Conservation (phyloP, 2,797 vertebrate genomes). For the Sebastes hopkinsi region DNA sequence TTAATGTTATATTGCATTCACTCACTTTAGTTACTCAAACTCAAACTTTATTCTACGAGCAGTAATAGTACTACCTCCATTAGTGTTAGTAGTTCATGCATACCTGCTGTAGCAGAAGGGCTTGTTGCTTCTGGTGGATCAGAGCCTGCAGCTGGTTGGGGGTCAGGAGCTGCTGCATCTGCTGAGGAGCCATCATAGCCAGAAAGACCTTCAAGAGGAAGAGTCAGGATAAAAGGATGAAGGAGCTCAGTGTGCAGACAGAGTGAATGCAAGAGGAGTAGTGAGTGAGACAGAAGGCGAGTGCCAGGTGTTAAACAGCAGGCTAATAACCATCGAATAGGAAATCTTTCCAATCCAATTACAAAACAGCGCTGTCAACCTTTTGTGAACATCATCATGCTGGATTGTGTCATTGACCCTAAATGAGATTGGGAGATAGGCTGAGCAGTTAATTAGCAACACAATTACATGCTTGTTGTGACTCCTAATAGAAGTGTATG, state of each 20-base stretch:
- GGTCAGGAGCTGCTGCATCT: conserved; percentile 90
- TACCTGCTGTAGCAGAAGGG: conserved; percentile 95
- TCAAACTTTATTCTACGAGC: not conserved
- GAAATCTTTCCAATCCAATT: conserved; percentile 61
- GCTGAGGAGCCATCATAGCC: conserved; percentile 95
- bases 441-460: conserved; percentile 72
- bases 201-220: conserved; percentile 84
- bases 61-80: not conserved
- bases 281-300: conserved; percentile 6
- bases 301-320: conserved; percentile 58
- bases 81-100: not conserved
- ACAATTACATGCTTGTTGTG: conserved; percentile 82
- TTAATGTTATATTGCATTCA: not conserved
- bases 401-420: conserved; percentile 66
- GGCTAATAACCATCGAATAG: conserved; percentile 42
- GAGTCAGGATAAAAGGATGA: not conserved
- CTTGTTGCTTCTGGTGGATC: conserved; percentile 93
- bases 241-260: not conserved
- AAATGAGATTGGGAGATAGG: conserved; percentile 63
- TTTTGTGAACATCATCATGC: conserved; percentile 57
- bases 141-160: conserved; percentile 90
- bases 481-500: conserved; percentile 78
- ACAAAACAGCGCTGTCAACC: conserved; percentile 53
- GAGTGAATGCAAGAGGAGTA: conserved; percentile 49
- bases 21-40: not conserved